Conservation (phyloP, 1,140 invertebrate genomes). For the Sminthurinus signatus region DNA sequence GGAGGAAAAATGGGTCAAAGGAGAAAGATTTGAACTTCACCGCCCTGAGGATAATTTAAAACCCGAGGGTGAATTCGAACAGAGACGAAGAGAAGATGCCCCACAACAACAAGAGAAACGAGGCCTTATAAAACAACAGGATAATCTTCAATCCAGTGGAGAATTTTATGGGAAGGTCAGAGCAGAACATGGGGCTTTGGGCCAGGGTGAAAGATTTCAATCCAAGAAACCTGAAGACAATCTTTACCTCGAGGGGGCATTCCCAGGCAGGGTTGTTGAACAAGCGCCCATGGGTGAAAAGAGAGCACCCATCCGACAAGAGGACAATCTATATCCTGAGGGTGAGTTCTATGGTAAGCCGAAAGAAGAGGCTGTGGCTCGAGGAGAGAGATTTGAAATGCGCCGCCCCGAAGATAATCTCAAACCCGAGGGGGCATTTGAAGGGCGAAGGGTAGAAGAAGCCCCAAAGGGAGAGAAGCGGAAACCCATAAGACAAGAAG, state of each 20-base stretch:
- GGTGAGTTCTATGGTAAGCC: constrained; percentile 48
- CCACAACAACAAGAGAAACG: constrained; percentile 56
- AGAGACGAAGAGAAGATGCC: constrained; percentile 51
- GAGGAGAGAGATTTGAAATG: constrained; percentile 36
- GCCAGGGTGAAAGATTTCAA: not conserved
- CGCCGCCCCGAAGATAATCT: constrained; percentile 42
- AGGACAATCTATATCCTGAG: constrained; percentile 53
- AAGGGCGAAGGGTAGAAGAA: constrained; percentile 15
- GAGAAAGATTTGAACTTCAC: constrained; percentile 53
- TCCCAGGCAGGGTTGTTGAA: constrained; percentile 9
- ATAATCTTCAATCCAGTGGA: constrained; percentile 18
- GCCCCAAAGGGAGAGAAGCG: constrained; percentile 25
- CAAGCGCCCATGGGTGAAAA: constrained; percentile 49
- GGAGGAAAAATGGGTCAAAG: constrained; percentile 43
- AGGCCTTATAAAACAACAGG: constrained; percentile 8
- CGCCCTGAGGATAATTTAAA: constrained; percentile 50
- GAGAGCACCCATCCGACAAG: constrained; percentile 52
- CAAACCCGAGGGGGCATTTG: constrained; percentile 48
- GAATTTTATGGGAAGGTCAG: not conserved
- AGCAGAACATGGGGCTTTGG: not conserved
- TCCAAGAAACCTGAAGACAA: constrained; percentile 22
- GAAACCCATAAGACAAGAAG: constrained; percentile 48
- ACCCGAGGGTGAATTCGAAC: constrained; percentile 53
- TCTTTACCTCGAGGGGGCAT: constrained; percentile 26
- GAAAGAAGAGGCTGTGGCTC: not conserved